phyloP scores from a whole-genome alignment of 1,140 invertebrate genomes.

The Ceratitis capitata region DNA sequence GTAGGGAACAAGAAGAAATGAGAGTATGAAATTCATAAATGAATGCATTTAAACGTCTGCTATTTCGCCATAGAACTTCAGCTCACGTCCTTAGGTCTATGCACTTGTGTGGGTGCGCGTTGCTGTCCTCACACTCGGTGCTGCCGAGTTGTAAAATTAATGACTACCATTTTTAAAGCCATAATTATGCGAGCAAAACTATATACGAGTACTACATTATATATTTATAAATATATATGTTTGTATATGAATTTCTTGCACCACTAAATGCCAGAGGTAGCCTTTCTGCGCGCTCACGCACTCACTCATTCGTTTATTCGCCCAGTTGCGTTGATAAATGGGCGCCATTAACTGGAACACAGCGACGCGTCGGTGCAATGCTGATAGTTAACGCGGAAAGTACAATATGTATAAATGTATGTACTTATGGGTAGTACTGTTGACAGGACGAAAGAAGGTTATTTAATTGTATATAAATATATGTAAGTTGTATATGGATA shows the following conservation, averaged over 20 bases:
- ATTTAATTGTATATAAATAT: neutral
- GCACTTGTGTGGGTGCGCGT: neutral
- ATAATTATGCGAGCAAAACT: constrained; percentile 11
- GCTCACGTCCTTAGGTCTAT: neutral
- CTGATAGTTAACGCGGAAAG: neutral
- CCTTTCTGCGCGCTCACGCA: neutral
- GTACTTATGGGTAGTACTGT: neutral
- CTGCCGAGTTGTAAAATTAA: constrained; percentile 23
- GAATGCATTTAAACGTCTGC: neutral
- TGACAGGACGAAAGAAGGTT: no score
- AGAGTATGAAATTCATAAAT: neutral
- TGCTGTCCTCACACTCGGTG: neutral
- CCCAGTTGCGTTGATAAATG: constrained; percentile 34
- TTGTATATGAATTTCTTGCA: no score
- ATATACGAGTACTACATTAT: neutral
- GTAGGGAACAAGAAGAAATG: neutral
- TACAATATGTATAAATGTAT: neutral
- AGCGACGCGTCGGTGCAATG: neutral
- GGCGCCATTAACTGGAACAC: constrained; percentile 33
- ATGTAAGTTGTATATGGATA: neutral
- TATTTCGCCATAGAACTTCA: neutral
- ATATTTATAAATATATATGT: neutral
- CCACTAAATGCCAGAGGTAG: neutral
- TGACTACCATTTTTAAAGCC: constrained; percentile 30
- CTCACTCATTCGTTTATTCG: constrained; percentile 13